A percentile compares a stretch with the other conserved stretches of the same genome.
These are phyloP conservation scores for Heliconius congener DNA, from an alignment of 1,140 invertebrate species.

Conservation along the genomic window DNA sequence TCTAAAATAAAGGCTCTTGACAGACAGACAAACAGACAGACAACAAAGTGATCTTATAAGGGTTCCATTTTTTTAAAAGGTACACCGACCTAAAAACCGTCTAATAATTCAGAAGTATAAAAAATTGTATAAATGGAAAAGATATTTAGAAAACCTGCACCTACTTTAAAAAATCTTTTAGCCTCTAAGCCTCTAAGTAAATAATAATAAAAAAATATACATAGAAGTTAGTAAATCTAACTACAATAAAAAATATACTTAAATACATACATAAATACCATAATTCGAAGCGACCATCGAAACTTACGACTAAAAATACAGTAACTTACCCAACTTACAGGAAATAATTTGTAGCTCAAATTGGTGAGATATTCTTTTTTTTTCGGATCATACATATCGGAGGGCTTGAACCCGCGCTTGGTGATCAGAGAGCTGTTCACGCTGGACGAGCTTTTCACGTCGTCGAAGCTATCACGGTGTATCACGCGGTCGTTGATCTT, in stretches of 20 bases:
- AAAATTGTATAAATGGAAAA: too few species aligned
- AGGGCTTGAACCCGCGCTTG: conserved; percentile 90
- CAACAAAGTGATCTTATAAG: too few species aligned
- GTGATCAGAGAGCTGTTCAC: conserved; percentile 78
- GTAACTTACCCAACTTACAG: conserved; percentile 88
- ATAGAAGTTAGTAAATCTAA: conserved; percentile 34
- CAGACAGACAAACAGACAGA: too few species aligned
- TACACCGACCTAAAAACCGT: too few species aligned
- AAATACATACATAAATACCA: conserved; percentile 45
- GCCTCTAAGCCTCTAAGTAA: not conserved
- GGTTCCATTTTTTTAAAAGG: too few species aligned
- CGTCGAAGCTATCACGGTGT: conserved; percentile 75
- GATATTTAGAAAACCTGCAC: too few species aligned
- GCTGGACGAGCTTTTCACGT: conserved; percentile 72
- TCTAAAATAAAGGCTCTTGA: too few species aligned
- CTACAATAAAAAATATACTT: conserved; percentile 35
- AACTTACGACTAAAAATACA: conserved; percentile 56
- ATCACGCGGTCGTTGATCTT: conserved; percentile 79
- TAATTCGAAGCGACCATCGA: conserved; percentile 56
- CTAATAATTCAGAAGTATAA: too few species aligned
- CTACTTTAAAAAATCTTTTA: too few species aligned
- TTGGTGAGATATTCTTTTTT: conserved; percentile 90
- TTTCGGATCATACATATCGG: conserved; percentile 89
- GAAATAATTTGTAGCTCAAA: conserved; percentile 89
- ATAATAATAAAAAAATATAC: not conserved